These are phyloP conservation scores for Chrysodeixis includens DNA, from an alignment of 2,888 invertebrate species.

Conservation along the genomic window DNA sequence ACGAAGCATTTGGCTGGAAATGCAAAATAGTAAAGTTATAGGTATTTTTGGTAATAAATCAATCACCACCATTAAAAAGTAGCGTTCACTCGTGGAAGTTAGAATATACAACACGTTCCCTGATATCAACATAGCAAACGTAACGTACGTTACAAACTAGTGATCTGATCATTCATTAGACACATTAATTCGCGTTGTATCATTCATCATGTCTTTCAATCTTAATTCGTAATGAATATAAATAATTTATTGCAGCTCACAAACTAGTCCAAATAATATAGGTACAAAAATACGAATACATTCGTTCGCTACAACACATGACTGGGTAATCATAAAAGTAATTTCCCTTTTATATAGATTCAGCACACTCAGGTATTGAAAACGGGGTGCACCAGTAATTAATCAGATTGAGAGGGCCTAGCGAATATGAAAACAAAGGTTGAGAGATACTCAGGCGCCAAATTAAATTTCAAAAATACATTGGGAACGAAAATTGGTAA, in stretches of 20 bases:
- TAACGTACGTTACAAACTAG: conserved; percentile 26
- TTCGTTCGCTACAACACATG: conserved; percentile 29
- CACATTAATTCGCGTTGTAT: conserved; percentile 47
- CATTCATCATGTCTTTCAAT: conserved; percentile 43
- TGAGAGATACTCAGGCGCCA: not conserved
- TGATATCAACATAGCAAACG: conserved; percentile 5
- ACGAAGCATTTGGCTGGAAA: no score
- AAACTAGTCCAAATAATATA: conserved; percentile 31
- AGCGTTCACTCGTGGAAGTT: not conserved
- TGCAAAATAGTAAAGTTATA: not conserved
- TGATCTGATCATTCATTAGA: conserved; percentile 48
- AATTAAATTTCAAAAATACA: not conserved
- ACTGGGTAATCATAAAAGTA: conserved; percentile 31
- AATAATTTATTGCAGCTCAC: conserved; percentile 31
- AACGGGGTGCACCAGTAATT: not conserved
- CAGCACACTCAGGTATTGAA: not conserved
- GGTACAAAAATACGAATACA: conserved; percentile 29
- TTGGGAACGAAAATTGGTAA: not conserved
- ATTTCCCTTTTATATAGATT: not conserved
- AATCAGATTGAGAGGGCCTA: not conserved
- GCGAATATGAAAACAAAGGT: not conserved
- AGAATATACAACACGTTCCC: not conserved
- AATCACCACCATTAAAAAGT: conserved; percentile 1
- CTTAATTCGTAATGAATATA: conserved; percentile 39
- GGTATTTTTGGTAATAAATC: not conserved